phyloP scores from a whole-genome alignment of 2,113 vertebrate genomes.

The Semicossyphus pulcher region DNA sequence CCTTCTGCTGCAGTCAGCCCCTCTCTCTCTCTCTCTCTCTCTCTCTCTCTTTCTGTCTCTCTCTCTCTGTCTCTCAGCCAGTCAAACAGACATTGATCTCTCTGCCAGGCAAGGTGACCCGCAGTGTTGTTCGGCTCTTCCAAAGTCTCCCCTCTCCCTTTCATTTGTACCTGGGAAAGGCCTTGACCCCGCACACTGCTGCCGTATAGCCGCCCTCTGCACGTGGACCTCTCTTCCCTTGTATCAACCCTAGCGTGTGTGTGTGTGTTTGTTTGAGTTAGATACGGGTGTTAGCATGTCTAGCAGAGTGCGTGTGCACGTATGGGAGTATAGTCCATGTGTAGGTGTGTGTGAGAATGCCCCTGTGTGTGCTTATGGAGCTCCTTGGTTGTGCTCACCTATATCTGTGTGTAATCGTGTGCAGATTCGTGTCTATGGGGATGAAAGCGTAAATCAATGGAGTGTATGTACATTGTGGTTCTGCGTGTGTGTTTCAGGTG shows the following conservation, averaged over 20 bases:
- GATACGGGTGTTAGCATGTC: not conserved
- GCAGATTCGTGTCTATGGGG: not conserved
- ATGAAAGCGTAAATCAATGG: not conserved
- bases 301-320: not conserved
- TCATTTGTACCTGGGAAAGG: conserved; percentile 77
- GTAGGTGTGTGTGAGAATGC: conserved; percentile 4
- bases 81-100: conserved; percentile 86
- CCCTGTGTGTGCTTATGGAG: not conserved
- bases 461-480: not conserved
- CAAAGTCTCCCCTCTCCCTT: conserved; percentile 73
- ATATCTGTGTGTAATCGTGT: conserved; percentile 2
- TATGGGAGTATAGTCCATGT: not conserved
- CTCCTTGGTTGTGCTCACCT: conserved; percentile 5
- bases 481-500: conserved; percentile 22
- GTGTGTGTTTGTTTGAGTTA: conserved; percentile 32
- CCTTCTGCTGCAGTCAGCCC: conserved; percentile 65
- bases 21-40: conserved; percentile 55
- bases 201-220: conserved; percentile 60
- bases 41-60: conserved; percentile 25
- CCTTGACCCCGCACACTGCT: conserved; percentile 78
- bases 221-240: conserved; percentile 47
- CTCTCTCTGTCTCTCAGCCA: conserved; percentile 57
- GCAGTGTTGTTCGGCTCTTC: conserved; percentile 74
- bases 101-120: conserved; percentile 84
- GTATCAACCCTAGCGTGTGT: conserved; percentile 15